phyloP scores from a whole-genome alignment of 2,888 invertebrate species.

The Lobophora halterata region DNA sequence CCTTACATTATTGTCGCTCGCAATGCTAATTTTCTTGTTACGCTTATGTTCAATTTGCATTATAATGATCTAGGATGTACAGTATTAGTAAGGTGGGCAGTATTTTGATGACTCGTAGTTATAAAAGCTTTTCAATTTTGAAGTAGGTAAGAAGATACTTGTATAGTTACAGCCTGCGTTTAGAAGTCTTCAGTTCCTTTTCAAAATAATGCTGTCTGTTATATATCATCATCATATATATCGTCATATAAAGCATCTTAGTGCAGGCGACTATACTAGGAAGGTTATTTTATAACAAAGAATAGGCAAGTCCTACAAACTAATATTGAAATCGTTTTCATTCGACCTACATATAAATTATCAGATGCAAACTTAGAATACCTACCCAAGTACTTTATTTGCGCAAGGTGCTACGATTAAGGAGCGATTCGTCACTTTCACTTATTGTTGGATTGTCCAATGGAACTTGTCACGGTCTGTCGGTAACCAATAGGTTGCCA shows the following conservation, averaged over 20 bases:
- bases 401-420: constrained; percentile 62
- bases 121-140: too few species aligned
- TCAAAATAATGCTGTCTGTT: too few species aligned
- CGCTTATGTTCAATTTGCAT: constrained; percentile 77
- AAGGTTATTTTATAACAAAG: too few species aligned
- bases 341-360: constrained; percentile 21
- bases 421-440: constrained; percentile 70
- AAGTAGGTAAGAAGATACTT: too few species aligned
- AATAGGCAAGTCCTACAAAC: too few species aligned
- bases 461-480: constrained; percentile 74
- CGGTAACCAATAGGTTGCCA: constrained; percentile 71
- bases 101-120: constrained; percentile 13
- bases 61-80: constrained; percentile 66
- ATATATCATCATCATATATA: too few species aligned
- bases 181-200: too few species aligned
- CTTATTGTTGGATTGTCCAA: constrained; percentile 71
- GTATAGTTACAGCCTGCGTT: too few species aligned
- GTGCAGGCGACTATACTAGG: too few species aligned
- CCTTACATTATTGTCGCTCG: constrained; percentile 71
- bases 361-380: constrained; percentile 45
- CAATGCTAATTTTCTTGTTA: constrained; percentile 75
- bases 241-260: too few species aligned
- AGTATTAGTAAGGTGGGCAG: constrained; percentile 15
- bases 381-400: constrained; percentile 40
- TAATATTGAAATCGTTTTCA: neutral